Evolutionary conservation across 1,140 invertebrate genomes (phyloP).

Genomic region (Heliconius himera): DNA sequence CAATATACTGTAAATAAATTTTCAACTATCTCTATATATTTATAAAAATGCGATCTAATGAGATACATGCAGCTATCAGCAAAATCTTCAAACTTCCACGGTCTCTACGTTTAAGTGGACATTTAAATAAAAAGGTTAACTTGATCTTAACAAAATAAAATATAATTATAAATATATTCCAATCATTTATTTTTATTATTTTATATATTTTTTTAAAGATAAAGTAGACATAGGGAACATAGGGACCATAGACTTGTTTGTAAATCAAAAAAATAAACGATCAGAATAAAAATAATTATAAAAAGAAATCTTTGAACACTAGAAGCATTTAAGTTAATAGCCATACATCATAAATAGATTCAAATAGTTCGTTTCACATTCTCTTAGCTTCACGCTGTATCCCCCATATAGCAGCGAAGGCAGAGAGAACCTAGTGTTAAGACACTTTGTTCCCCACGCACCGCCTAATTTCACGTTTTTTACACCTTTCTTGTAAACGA

Average conservation of each 20-base stretch:
- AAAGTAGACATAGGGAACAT: too few species aligned
- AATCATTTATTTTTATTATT: too few species aligned
- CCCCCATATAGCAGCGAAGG: not conserved
- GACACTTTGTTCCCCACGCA: too few species aligned
- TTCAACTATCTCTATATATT: not conserved
- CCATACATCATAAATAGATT: not conserved
- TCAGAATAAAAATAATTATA: not conserved
- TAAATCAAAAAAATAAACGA: not conserved
- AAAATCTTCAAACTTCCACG: not conserved
- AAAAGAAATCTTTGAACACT: not conserved
- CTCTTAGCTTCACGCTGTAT: too few species aligned
- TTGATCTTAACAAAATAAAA: too few species aligned
- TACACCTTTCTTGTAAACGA: too few species aligned
- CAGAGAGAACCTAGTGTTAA: not conserved
- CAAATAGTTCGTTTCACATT: not conserved
- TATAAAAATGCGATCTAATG: conserved; percentile 15
- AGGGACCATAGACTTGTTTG: not conserved
- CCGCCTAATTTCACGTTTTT: too few species aligned
- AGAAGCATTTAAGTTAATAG: not conserved
- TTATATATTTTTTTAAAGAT: too few species aligned
- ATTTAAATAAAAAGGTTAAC: too few species aligned
- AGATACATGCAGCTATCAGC: conserved; percentile 14
- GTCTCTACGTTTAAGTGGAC: too few species aligned
- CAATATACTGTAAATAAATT: conserved; percentile 1
- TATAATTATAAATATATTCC: too few species aligned